Percentiles rank a stretch among this genome's conserved stretches.
Conservation (phyloP, 2,797 vertebrate genomes). For the Gallinago solitaria region DNA sequence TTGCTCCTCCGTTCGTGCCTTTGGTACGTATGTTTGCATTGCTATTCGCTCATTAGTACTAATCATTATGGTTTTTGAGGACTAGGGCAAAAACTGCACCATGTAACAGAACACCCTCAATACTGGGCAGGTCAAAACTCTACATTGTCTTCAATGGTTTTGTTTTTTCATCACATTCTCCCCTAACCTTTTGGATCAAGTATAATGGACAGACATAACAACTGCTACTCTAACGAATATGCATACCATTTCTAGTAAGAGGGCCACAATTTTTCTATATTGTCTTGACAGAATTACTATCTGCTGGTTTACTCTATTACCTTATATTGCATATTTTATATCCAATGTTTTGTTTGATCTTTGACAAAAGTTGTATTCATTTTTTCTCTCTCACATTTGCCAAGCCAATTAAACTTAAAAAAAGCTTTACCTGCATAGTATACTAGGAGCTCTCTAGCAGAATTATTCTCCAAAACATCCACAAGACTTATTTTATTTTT, state of each 20-base stretch:
- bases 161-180: background rate
- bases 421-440: slow-evolving; percentile 5
- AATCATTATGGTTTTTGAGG: background rate
- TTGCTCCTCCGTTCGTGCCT: background rate
- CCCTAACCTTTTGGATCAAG: background rate
- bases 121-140: background rate
- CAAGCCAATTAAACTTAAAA: slow-evolving; percentile 54
- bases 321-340: background rate
- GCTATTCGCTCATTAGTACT: background rate
- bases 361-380: slow-evolving; percentile 15
- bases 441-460: slow-evolving; percentile 3
- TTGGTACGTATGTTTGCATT: background rate
- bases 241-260: background rate
- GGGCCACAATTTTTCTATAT: background rate
- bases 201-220: background rate
- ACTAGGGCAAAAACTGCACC: accelerated
- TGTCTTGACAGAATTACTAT: slow-evolving; percentile 29
- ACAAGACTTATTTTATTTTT: background rate
- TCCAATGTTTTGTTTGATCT: slow-evolving; percentile 46
- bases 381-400: slow-evolving; percentile 47
- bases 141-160: background rate
- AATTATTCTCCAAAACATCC: slow-evolving; percentile 14
- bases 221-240: background rate
- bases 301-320: slow-evolving; percentile 10
- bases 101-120: background rate